These are phyloP conservation scores for rabbit (Oryctolagus cuniculus) DNA, from an alignment of 2,113 vertebrate genomes.

Conservation along the genomic window mOryCun1.1 NC_091443.1:24506001-24506500, in stretches of 20 bases:
- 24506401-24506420: too few relatives aligned
- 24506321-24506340: rapidly evolving
- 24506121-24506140: conserved; percentile 57
- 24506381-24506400: neutral
- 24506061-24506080: neutral
- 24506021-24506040: neutral
- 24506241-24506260: too few relatives aligned
- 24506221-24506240: neutral
- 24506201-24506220: neutral
- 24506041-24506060: too few relatives aligned
- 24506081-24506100: neutral
- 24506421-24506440: neutral
- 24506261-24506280: neutral
- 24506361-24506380: neutral
- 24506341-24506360: neutral
- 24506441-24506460: neutral
- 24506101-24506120: conserved; percentile 64
- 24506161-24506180: neutral
- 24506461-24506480: rapidly evolving
- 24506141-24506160: rapidly evolving
- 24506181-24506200: neutral
- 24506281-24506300: neutral
- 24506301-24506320: neutral
- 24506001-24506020: neutral
- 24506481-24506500: neutral